Evolutionary conservation across 2,797 vertebrate genomes (phyloP).

Genomic region (Rhabdomys pumilio): DNA sequence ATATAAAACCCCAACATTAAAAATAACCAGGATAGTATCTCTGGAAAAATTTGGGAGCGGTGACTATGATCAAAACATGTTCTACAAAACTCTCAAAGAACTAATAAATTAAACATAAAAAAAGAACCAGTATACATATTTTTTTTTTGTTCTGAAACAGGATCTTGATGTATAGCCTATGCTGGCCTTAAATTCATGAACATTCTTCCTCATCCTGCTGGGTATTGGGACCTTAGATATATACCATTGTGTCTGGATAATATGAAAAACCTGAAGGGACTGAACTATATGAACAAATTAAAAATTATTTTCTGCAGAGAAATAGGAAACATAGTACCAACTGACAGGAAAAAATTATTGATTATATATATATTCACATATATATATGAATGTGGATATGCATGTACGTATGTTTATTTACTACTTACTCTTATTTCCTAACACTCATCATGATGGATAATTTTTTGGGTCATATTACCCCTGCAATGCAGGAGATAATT

Average conservation of each 20-base stretch:
- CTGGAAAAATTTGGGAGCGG: neutral
- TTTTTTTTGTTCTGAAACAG: neutral
- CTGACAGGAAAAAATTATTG: conserved; percentile 12
- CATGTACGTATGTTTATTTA: neutral
- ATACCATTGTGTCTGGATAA: neutral
- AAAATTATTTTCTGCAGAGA: conserved; percentile 29
- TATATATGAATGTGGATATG: neutral
- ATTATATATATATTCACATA: conserved; percentile 20
- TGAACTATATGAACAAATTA: conserved; percentile 33
- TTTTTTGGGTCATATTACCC: neutral
- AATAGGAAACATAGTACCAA: neutral
- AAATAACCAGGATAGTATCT: neutral
- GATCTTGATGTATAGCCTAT: neutral
- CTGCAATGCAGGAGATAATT: conserved; percentile 22
- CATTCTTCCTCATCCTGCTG: neutral
- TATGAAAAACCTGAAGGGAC: neutral
- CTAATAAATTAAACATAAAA: neutral
- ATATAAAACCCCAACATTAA: neutral
- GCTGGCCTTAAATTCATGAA: neutral
- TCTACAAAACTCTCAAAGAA: neutral
- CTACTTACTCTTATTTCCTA: conserved; percentile 59
- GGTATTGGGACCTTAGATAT: no score
- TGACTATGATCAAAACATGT: neutral
- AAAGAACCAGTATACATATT: neutral
- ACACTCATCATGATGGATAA: neutral